phyloP scores from a whole-genome alignment of 2,113 vertebrate species.

The Columbina picui region DNA sequence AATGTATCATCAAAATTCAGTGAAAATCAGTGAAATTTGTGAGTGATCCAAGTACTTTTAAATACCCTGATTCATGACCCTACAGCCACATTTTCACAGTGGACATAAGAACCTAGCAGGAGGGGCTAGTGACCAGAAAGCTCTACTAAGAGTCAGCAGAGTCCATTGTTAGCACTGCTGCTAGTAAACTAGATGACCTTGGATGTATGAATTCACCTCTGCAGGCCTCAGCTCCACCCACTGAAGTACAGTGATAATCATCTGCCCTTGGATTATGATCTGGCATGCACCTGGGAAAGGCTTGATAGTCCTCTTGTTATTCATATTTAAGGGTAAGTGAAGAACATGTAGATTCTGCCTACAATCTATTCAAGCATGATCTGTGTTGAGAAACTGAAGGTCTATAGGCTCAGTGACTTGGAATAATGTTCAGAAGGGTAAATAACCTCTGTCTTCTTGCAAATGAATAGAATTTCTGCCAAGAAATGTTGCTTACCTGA shows the following conservation, averaged over 20 bases:
- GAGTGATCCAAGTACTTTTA: background rate
- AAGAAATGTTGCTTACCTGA: background rate
- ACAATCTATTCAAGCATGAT: background rate
- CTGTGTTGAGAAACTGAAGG: background rate
- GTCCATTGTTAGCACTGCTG: background rate
- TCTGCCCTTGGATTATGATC: background rate
- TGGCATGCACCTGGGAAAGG: background rate
- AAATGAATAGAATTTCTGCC: background rate
- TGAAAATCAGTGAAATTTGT: background rate
- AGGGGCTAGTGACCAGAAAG: background rate
- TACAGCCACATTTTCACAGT: background rate
- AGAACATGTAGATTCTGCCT: background rate
- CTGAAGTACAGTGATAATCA: background rate
- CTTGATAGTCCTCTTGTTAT: background rate
- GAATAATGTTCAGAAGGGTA: background rate
- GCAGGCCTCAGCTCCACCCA: background rate
- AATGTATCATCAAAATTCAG: background rate
- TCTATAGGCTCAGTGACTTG: background rate
- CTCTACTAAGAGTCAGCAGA: background rate
- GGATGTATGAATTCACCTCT: background rate
- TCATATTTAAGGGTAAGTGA: background rate
- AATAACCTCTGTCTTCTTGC: background rate
- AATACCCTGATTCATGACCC: background rate
- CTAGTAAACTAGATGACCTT: background rate
- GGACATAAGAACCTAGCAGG: background rate